Conservation (phyloP, 1,140 invertebrate species). For the Hyles vespertilio region DNA sequence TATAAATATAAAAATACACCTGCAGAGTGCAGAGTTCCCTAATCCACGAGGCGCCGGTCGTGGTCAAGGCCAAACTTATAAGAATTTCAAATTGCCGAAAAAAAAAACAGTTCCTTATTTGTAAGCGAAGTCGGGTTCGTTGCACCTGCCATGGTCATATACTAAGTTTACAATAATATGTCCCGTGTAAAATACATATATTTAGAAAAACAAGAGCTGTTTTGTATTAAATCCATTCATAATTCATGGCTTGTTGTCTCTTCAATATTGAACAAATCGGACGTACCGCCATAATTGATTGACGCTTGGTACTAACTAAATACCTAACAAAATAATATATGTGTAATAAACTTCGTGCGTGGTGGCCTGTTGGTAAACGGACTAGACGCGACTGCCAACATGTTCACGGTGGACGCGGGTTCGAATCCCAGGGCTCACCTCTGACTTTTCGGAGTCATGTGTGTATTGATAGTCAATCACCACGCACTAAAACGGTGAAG, state of each 20-base stretch:
- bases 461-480: no score
- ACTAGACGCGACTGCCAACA: no score
- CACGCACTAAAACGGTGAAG: no score
- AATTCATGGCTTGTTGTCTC: not conserved
- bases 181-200: not conserved
- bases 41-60: constrained; percentile 23
- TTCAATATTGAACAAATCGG: not conserved
- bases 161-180: constrained; percentile 13
- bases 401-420: no score
- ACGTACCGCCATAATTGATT: not conserved
- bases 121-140: constrained; percentile 18
- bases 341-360: no score
- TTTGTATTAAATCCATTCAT: no score
- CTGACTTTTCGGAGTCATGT: no score
- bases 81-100: constrained; percentile 41
- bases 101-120: constrained; percentile 29
- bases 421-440: no score
- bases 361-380: no score
- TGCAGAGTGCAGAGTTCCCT: constrained; percentile 31
- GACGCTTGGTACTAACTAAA: no score
- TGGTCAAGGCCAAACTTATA: constrained; percentile 41
- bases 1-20: constrained; percentile 23
- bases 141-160: constrained; percentile 13
- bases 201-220: no score
- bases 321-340: no score